These are phyloP conservation scores for Digitonthophagus gazella DNA, from an alignment of 2,888 invertebrate genomes.

Conservation along the genomic window DNA sequence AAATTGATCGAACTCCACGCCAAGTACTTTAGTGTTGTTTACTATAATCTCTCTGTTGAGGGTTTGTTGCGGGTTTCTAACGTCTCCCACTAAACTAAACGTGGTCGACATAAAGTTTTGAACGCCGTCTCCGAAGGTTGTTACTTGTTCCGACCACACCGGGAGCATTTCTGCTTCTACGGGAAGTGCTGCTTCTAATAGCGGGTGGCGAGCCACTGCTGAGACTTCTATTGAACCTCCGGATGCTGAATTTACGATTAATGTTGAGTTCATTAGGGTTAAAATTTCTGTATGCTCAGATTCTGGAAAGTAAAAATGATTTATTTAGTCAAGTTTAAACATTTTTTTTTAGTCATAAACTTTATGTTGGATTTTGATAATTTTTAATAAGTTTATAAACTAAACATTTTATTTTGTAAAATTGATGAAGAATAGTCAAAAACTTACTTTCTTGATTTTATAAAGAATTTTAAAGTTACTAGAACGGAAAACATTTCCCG, in stretches of 20 bases:
- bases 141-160: slow-evolving; percentile 83
- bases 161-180: slow-evolving; percentile 89
- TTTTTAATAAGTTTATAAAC: too few relatives aligned
- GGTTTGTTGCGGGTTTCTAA: slow-evolving; percentile 81
- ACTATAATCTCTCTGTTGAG: slow-evolving; percentile 78
- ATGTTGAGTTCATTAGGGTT: slow-evolving; percentile 75
- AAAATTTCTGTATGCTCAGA: slow-evolving; percentile 72
- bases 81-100: slow-evolving; percentile 81
- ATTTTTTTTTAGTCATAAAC: too few relatives aligned
- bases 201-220: slow-evolving; percentile 77
- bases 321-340: too few relatives aligned
- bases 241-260: slow-evolving; percentile 72
- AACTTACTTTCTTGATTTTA: too few relatives aligned
- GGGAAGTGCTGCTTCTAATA: slow-evolving; percentile 78
- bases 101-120: slow-evolving; percentile 70
- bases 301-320: slow-evolving; percentile 45
- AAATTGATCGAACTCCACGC: slow-evolving; percentile 90
- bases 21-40: slow-evolving; percentile 84
- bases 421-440: too few relatives aligned
- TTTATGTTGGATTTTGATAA: too few relatives aligned
- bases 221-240: slow-evolving; percentile 73
- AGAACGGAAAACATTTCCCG: too few relatives aligned
- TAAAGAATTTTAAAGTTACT: too few relatives aligned
- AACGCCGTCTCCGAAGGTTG: slow-evolving; percentile 72
- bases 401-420: too few relatives aligned